A percentile compares a stretch with the other conserved stretches of the same genome.
Evolutionary conservation across 2,797 vertebrate species (phyloP).

Genomic region (Lemur catta): DNA sequence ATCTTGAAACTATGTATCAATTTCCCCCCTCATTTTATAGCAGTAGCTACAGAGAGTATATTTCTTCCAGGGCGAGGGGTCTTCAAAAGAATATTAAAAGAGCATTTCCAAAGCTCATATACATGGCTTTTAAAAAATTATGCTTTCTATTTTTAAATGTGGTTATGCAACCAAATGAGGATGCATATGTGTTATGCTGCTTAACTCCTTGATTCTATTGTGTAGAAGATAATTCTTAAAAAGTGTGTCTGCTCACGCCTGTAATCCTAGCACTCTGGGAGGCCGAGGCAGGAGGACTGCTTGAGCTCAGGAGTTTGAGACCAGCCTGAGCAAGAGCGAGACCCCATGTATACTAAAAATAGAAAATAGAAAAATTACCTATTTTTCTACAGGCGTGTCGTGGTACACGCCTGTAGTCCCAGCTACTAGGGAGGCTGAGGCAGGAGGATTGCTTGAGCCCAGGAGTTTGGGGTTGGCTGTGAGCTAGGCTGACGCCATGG

Average conservation of each 20-base stretch:
- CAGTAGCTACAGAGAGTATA: not conserved
- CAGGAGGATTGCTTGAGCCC: no score
- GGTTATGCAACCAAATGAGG: slow-evolving; percentile 2
- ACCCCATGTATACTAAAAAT: no score
- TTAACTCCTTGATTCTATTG: not conserved
- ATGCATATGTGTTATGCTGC: not conserved
- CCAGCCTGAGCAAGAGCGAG: no score
- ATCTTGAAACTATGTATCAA: not conserved
- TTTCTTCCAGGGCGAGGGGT: not conserved
- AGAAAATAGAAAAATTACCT: no score
- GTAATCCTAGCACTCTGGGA: no score
- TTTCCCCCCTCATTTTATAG: not conserved
- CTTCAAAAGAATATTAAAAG: not conserved
- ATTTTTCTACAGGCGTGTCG: no score
- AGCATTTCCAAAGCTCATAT: slow-evolving; percentile 30
- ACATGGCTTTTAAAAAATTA: not conserved
- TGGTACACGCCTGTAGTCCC: no score
- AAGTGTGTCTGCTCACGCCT: not conserved
- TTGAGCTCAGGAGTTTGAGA: no score
- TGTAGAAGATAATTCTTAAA: not conserved
- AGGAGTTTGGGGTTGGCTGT: no score
- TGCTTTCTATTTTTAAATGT: slow-evolving; percentile 32
- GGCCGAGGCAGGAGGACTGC: no score
- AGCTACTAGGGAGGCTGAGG: no score
- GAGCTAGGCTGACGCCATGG: no score